A percentile compares a stretch with the other conserved stretches of the same genome.
Evolutionary conservation across 2,113 vertebrate genomes (phyloP).

Genomic region (Telmatochromis brachygnathus): DNA sequence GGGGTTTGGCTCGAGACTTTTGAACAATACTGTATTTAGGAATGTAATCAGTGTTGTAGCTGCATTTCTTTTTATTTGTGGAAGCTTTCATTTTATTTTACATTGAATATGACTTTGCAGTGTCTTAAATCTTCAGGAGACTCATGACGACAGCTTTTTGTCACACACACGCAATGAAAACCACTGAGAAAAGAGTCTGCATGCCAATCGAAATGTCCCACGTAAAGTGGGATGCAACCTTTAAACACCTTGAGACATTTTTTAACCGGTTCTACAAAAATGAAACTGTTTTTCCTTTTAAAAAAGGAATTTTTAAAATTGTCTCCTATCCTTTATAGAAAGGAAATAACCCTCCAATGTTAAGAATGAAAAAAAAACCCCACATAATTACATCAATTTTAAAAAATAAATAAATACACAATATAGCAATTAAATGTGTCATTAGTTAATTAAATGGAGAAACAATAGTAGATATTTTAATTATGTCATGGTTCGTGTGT

Average conservation of each 20-base stretch:
- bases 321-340: not conserved
- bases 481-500: not conserved
- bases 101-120: not conserved
- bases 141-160: not conserved
- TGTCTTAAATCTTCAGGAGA: not conserved
- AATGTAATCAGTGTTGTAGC: not conserved
- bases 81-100: not conserved
- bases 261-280: not conserved
- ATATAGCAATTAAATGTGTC: not conserved
- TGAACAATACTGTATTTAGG: not conserved
- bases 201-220: accelerated
- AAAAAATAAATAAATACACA: not conserved
- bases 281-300: accelerated
- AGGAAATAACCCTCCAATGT: not conserved
- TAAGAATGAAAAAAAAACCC: accelerated
- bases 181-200: not conserved
- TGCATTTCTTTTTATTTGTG: not conserved
- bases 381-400: accelerated
- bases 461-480: not conserved
- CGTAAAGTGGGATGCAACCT: accelerated
- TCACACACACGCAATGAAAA: not conserved
- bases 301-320: not conserved
- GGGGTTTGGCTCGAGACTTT: not conserved
- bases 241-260: not conserved
- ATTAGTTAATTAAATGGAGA: not conserved